Percentiles rank a stretch among this genome's conserved stretches.
phyloP scores from a whole-genome alignment of 2,888 invertebrate genomes.

The Ormyrus pomaceus region DNA sequence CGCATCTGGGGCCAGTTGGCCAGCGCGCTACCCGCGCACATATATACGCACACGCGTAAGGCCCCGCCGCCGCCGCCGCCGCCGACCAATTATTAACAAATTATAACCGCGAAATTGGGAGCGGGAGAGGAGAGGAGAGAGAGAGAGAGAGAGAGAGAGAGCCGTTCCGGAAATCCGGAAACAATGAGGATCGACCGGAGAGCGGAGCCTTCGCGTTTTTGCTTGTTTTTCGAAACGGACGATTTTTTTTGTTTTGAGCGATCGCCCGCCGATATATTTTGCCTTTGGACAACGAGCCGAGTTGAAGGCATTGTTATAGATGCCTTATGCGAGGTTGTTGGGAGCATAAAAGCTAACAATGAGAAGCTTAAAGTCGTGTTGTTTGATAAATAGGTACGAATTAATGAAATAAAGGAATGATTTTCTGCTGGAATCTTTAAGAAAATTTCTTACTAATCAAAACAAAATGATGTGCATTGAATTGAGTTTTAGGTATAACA shows the following conservation, averaged over 20 bases:
- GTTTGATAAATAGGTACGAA: too few species aligned
- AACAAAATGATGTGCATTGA: too few species aligned
- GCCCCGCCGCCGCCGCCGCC: conserved; percentile 61
- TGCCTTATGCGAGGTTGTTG: too few species aligned
- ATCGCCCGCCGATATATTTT: too few species aligned
- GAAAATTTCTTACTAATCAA: too few species aligned
- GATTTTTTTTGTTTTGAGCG: conserved; percentile 34
- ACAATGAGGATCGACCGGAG: conserved; percentile 50
- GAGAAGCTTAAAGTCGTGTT: too few species aligned
- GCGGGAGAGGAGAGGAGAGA: neutral
- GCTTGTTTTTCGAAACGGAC: conserved; percentile 15
- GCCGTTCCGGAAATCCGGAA: conserved; percentile 67
- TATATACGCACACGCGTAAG: neutral
- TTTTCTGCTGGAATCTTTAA: too few species aligned
- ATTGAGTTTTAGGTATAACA: too few species aligned
- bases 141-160: neutral
- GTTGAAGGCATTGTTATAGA: too few species aligned
- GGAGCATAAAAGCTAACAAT: too few species aligned
- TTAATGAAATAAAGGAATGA: too few species aligned
- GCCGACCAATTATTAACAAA: conserved; percentile 72
- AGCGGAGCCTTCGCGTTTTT: neutral
- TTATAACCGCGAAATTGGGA: conserved; percentile 70
- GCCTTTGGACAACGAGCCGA: too few species aligned
- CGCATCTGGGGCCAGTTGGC: conserved; percentile 73
- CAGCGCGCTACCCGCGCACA: conserved; percentile 62